Percentiles rank a stretch among this genome's conserved stretches.
Evolutionary conservation across 2,113 vertebrate genomes (phyloP).

Genomic region (Mugil cephalus): DNA sequence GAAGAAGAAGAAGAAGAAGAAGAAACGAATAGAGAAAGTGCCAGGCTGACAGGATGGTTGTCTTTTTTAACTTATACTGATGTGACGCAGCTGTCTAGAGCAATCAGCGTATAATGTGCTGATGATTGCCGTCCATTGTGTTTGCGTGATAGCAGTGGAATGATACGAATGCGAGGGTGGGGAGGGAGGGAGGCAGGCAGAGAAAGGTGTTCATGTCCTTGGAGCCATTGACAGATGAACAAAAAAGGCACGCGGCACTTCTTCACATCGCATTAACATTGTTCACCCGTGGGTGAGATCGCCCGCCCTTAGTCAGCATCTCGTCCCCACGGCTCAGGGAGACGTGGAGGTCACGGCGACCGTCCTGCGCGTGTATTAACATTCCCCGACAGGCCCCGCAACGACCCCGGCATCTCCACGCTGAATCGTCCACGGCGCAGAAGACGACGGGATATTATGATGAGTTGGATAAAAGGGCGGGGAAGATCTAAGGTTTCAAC

Average conservation of each 20-base stretch:
- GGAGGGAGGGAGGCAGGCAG: background rate
- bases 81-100: slow-evolving; percentile 55
- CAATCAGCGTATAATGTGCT: slow-evolving; percentile 2
- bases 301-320: slow-evolving; percentile 76
- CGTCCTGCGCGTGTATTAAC: slow-evolving; percentile 64
- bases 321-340: slow-evolving; percentile 58
- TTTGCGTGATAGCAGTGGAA: slow-evolving; percentile 24
- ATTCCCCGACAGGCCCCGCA: slow-evolving; percentile 66
- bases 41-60: slow-evolving; percentile 41
- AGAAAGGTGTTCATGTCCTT: slow-evolving; percentile 60
- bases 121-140: slow-evolving; percentile 50
- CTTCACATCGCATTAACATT: slow-evolving; percentile 76
- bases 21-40: slow-evolving; percentile 50
- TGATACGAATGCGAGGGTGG: slow-evolving; percentile 1
- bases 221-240: slow-evolving; percentile 43
- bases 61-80: slow-evolving; percentile 57
- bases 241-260: slow-evolving; percentile 56
- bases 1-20: background rate
- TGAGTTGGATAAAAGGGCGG: slow-evolving; percentile 4
- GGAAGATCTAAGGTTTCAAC: slow-evolving; percentile 1
- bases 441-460: background rate
- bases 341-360: slow-evolving; percentile 66
- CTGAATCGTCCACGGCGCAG: slow-evolving; percentile 7
- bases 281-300: slow-evolving; percentile 65
- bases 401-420: slow-evolving; percentile 40